Evolutionary conservation across 2,113 vertebrate species (phyloP), one percentile per base, ranked within the genome.

Genomic region (Dromaius novaehollandiae): DNA sequence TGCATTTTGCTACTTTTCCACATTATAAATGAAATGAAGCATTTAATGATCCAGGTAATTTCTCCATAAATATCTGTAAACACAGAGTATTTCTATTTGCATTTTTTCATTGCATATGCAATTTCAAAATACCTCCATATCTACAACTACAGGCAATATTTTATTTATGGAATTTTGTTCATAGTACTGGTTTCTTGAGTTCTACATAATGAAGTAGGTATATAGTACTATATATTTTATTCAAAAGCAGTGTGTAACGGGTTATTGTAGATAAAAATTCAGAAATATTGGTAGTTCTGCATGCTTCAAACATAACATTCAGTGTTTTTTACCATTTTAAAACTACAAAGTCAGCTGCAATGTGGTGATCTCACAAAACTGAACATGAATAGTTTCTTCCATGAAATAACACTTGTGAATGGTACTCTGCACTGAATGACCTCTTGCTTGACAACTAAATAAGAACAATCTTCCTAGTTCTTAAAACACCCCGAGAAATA

Each of bases 31-130:
- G 55, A 96, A 82, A 89, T 88, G 75, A 96, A 10, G n/a, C 55
- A 65, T 88, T 88, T 91, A 95, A 93, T 38, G 71, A 89, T 55
- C 36, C 58, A 84, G 93, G 83, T 92, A 91, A 87, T 95, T 89
- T 93, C 50, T 92, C 78, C 12, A 2, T 42, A 64, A 86, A 78
- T 91, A 93, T 71, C 68, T 95, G 90, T 55, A 86, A 89, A 86
- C 84, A 95, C 12, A 87, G 77, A 22, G 25, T 0, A 18, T 82
- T 90, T 90, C 92, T 44, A 81, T 71, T 66, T 70, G 36, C 60
- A 42, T 68, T 86, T 90, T 82, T 82, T 65, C 38, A 81, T 2
- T 91, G 66, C 46, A 86, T 88, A 89, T 95, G 66, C n/a, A 91
- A 74, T 89, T 91, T 88, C 10, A 83, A 92, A 95, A 73, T 82